Percentiles rank a stretch among this genome's conserved stretches.
Conservation (phyloP, 2,888 invertebrate genomes). For the Dryomyza anilis region DNA sequence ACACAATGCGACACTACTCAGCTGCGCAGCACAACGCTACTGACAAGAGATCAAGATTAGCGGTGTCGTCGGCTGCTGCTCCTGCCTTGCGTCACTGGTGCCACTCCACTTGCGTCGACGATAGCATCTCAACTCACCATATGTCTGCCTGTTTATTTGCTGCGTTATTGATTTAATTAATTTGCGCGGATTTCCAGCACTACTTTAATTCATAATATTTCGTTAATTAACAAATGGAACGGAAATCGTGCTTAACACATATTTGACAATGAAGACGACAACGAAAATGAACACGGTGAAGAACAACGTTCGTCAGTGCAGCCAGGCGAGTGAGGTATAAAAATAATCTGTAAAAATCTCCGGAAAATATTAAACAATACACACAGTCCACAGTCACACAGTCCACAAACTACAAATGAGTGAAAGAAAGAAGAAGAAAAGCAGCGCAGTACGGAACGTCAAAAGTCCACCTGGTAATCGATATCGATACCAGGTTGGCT, state of each 20-base stretch:
- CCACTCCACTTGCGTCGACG: too few relatives aligned
- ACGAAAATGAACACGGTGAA: not conserved
- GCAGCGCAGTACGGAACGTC: too few relatives aligned
- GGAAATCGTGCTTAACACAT: constrained; percentile 30
- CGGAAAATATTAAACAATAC: too few relatives aligned
- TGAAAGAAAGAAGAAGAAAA: too few relatives aligned
- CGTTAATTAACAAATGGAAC: constrained; percentile 38
- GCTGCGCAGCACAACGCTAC: too few relatives aligned
- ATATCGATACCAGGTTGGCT: too few relatives aligned
- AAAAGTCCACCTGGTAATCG: too few relatives aligned
- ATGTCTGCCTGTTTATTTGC: not conserved
- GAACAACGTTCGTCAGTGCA: not conserved
- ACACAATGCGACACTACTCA: not conserved
- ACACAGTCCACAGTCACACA: too few relatives aligned
- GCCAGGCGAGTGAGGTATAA: constrained; percentile 20
- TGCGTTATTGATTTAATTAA: not conserved
- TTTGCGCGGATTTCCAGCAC: constrained; percentile 3
- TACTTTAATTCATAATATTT: constrained; percentile 23
- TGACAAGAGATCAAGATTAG: too few relatives aligned
- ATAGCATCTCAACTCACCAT: constrained; percentile 11
- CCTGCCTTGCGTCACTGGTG: too few relatives aligned
- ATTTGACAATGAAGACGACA: not conserved
- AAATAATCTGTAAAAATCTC: too few relatives aligned
- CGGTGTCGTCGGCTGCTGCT: not conserved
- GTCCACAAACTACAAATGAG: too few relatives aligned